These are phyloP conservation scores for Pentalonia nigronervosa DNA, from an alignment of 1,140 invertebrate genomes.

Conservation along the genomic window DNA sequence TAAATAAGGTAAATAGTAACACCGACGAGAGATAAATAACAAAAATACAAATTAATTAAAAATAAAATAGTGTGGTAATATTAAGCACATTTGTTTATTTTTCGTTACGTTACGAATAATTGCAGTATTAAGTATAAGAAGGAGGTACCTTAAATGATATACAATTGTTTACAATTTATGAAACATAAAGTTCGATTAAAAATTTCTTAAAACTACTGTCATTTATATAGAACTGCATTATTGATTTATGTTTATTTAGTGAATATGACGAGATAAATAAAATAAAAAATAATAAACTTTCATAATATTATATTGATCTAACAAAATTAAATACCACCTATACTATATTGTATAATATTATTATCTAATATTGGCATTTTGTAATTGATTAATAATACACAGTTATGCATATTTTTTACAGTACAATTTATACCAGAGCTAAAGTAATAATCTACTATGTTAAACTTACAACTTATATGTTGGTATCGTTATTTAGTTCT, in stretches of 20 bases:
- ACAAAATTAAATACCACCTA: background rate
- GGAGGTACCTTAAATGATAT: background rate
- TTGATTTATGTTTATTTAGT: background rate
- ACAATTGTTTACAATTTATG: background rate
- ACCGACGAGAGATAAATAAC: no score
- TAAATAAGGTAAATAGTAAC: background rate
- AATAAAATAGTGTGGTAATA: no score
- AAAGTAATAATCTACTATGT: background rate
- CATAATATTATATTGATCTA: background rate
- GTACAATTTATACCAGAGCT: background rate
- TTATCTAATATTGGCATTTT: background rate
- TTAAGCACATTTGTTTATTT: no score
- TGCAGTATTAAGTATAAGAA: no score
- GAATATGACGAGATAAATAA: background rate
- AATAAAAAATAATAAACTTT: background rate
- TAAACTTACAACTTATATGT: background rate
- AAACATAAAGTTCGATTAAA: background rate
- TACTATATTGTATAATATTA: background rate
- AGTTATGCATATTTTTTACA: background rate
- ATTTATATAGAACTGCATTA: background rate
- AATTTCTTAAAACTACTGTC: background rate
- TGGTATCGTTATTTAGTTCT: background rate
- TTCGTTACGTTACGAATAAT: no score
- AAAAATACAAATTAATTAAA: no score
- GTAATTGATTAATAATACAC: background rate